Evolutionary conservation across 1,140 invertebrate species (phyloP).

Genomic region (Drosophila littoralis): DNA sequence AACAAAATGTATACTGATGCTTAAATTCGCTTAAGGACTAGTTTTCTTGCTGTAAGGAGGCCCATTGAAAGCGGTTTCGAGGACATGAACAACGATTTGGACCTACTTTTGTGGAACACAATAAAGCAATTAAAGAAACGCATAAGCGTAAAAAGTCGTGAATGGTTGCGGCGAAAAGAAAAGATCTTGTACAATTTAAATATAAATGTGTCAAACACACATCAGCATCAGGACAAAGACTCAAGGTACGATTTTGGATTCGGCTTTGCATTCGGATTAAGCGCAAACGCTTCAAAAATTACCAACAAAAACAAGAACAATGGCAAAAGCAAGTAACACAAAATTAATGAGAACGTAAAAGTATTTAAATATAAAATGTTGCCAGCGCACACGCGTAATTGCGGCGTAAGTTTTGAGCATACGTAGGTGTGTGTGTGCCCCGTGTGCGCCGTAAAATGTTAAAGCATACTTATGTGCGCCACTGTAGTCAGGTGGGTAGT

Average conservation of each 20-base stretch:
- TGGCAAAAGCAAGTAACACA: slow-evolving; percentile 48
- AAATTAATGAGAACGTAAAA: slow-evolving; percentile 66
- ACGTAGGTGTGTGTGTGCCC: slow-evolving; percentile 15
- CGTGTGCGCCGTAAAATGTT: slow-evolving; percentile 43
- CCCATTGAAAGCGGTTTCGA: not conserved
- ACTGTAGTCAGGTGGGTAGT: slow-evolving; percentile 29
- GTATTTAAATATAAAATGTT: slow-evolving; percentile 64
- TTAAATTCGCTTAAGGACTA: too few species aligned
- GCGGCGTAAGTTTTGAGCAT: slow-evolving; percentile 38
- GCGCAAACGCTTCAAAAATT: slow-evolving; percentile 26
- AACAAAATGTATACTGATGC: too few species aligned
- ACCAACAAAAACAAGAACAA: slow-evolving; percentile 38
- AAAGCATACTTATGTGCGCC: slow-evolving; percentile 52
- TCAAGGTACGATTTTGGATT: slow-evolving; percentile 19
- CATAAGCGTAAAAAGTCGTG: too few species aligned
- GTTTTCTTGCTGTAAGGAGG: not conserved
- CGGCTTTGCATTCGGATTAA: slow-evolving; percentile 18
- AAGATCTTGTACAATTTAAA: slow-evolving; percentile 43
- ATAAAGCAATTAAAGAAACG: slow-evolving; percentile 51
- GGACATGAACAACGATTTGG: not conserved
- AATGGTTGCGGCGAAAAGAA: not conserved
- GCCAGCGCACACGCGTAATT: slow-evolving; percentile 38
- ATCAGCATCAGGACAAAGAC: slow-evolving; percentile 28
- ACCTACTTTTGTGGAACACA: slow-evolving; percentile 1
- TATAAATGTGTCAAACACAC: slow-evolving; percentile 63